Base-by-base conservation (phyloP, 2,888 invertebrate genomes). In the Cordilura impudica region DNA sequence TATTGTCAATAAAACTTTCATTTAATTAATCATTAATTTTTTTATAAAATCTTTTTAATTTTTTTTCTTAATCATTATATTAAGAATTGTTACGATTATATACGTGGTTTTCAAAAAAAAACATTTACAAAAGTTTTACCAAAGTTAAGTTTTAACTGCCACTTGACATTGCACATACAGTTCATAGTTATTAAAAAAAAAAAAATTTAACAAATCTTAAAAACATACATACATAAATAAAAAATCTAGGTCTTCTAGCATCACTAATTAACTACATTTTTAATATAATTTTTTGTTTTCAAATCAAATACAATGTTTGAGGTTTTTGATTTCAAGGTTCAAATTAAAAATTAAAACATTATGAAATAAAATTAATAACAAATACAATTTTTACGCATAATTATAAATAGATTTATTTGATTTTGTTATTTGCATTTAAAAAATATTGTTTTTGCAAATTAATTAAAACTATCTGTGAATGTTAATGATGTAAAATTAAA, bases 311-410 rank as follows among this genome's bases (percentile, higher is more conserved):
- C 51, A 66, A 60, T 78, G 67, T 78, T 69, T 72, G 61, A 54
- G 77, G 67, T 78, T 78, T 78, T 78, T 21, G 29, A 72, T 56
- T 78, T 78, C 77, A 78, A 72, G 77, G 77, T 78, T 67, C 43
- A 35, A 58, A 14, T 54, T 31, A 72, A 63, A 56, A 74, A 56
- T 39, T n/a, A 56, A 39, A 23, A 49, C 19, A 19, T 35, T 23
- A 23, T 43, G 16, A 70, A 60, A 35, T 21, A 60, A 39, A 31
- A 35, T 35, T 31, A 47, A 43, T 23, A 60, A 70, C 54, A 47
- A 61, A 63, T 54, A 12, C 31, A 61, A 53, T 54, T 31, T 47
- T 47, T 47, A 63, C 53, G 70, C 56, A 65, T 49, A 63, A 56
- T 56, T 56, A 72, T 65, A 56, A 63, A 49, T 63, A 35, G 31